Evolutionary conservation across 2,888 invertebrate species (phyloP).

Genomic region (Cloeon dipterum): DNA sequence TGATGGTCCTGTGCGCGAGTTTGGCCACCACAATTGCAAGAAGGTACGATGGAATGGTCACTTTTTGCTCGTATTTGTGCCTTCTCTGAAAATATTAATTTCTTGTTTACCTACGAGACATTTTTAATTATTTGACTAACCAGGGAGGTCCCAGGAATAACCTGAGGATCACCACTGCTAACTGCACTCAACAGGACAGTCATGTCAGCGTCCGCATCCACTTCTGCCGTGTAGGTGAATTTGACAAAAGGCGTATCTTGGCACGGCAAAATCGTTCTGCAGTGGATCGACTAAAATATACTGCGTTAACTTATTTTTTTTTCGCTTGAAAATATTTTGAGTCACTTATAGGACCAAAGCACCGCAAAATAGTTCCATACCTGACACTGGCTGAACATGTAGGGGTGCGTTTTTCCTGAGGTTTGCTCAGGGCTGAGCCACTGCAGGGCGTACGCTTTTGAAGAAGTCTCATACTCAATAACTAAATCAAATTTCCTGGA

Average conservation of each 20-base stretch:
- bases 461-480: conserved; percentile 53
- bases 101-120: too few relatives aligned
- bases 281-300: conserved; percentile 54
- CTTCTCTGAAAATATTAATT: background rate
- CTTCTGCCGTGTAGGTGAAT: conserved; percentile 51
- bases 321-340: too few relatives aligned
- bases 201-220: conserved; percentile 48
- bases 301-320: too few relatives aligned
- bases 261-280: conserved; percentile 72
- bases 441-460: conserved; percentile 63
- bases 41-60: conserved; percentile 75
- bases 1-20: conserved; percentile 47
- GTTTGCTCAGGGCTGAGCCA: conserved; percentile 79
- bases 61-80: conserved; percentile 39
- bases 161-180: conserved; percentile 18
- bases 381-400: conserved; percentile 65
- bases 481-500: conserved; percentile 25
- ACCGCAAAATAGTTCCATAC: too few relatives aligned
- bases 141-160: conserved; percentile 14
- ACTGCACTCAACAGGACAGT: conserved; percentile 79
- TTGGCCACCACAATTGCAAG: conserved; percentile 75
- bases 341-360: too few relatives aligned
- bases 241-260: conserved; percentile 86
- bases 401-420: conserved; percentile 64
- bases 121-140: background rate